Percentiles rank a stretch among this genome's conserved stretches.
phyloP scores from a whole-genome alignment of 2,888 invertebrate genomes.

The Therioaphis trifolii region DNA sequence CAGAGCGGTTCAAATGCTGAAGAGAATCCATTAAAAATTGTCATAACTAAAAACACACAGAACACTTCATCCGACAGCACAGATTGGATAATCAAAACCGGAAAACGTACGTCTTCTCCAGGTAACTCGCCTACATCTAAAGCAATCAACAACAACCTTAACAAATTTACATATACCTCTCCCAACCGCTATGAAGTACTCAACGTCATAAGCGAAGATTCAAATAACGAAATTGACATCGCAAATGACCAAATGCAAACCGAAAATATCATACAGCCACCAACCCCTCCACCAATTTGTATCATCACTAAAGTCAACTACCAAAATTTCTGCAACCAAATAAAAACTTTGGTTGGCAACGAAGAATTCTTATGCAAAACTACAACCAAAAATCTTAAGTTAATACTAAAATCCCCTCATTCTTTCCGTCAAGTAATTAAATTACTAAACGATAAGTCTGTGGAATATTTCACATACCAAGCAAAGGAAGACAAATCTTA shows the following conservation, averaged over 20 bases:
- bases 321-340: conserved; percentile 19
- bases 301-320: conserved; percentile 14
- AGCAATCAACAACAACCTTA: background rate
- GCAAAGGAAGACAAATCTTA: background rate
- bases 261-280: conserved; percentile 4
- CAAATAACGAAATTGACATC: background rate
- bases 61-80: background rate
- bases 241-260: conserved; percentile 34
- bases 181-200: conserved; percentile 14
- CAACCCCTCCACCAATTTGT: conserved; percentile 36
- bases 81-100: conserved; percentile 32
- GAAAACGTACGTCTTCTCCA: conserved; percentile 15
- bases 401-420: conserved; percentile 10
- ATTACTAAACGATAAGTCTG: conserved; percentile 20
- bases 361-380: conserved; percentile 46
- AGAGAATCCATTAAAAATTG: background rate
- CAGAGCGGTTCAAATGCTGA: background rate
- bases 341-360: conserved; percentile 6
- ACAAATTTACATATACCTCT: background rate
- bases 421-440: conserved; percentile 24
- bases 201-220: background rate
- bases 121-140: conserved; percentile 10
- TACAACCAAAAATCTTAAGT: conserved; percentile 33
- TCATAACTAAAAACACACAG: conserved; percentile 4
- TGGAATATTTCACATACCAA: background rate